A percentile compares a stretch with the other conserved stretches of the same genome.
Evolutionary conservation across 2,113 vertebrate species (phyloP).

Genomic region (Suncus etruscus): DNA sequence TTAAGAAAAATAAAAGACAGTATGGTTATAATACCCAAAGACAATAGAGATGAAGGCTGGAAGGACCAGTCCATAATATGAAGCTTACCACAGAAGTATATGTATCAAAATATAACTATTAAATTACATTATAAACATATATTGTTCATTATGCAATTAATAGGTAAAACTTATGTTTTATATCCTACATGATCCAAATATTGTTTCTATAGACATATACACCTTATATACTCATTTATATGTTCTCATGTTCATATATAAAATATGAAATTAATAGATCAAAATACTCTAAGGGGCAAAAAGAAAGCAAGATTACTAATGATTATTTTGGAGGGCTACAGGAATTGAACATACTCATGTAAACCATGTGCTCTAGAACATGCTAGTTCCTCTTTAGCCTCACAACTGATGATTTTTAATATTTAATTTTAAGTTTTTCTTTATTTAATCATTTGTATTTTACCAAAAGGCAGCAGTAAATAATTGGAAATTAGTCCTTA

Average conservation of each 20-base stretch:
- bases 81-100: neutral
- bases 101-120: neutral
- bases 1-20: too few relatives aligned
- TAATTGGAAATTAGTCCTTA: slow-evolving; percentile 14
- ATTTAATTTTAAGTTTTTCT: too few relatives aligned
- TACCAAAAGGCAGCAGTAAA: neutral
- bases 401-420: too few relatives aligned
- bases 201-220: neutral
- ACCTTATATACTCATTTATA: neutral
- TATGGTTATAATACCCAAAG: too few relatives aligned
- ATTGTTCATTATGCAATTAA: neutral
- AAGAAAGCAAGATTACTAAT: neutral
- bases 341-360: too few relatives aligned
- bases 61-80: too few relatives aligned
- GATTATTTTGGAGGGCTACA: neutral
- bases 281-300: neutral
- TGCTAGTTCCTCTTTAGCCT: too few relatives aligned
- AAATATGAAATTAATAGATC: neutral
- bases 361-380: too few relatives aligned
- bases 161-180: neutral
- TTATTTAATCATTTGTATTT: too few relatives aligned
- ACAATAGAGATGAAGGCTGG: too few relatives aligned
- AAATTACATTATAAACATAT: slow-evolving; percentile 16
- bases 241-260: neutral
- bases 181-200: neutral